A percentile compares a stretch with the other conserved stretches of the same genome.
Conservation (phyloP, 2,113 vertebrate genomes). For the Bombycilla garrulus region DNA sequence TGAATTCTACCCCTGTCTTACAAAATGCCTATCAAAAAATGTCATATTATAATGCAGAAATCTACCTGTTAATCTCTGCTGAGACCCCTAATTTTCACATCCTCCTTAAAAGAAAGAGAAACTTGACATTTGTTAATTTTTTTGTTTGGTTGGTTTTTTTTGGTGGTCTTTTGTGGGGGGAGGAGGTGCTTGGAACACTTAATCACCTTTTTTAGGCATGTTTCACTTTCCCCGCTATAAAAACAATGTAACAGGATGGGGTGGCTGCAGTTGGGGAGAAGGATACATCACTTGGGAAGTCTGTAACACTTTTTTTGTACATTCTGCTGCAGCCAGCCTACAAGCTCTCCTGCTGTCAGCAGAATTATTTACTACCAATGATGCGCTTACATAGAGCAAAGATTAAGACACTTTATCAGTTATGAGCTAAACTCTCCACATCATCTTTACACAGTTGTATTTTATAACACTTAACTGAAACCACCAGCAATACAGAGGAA, state of each 20-base stretch:
- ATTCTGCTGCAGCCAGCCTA: not conserved
- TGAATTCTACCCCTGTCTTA: not conserved
- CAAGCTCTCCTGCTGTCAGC: not conserved
- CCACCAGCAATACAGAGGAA: not conserved
- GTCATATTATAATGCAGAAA: not conserved
- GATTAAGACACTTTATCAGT: not conserved
- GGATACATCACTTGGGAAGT: not conserved
- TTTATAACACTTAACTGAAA: not conserved
- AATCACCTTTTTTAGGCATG: not conserved
- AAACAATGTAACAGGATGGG: not conserved
- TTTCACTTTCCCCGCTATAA: not conserved
- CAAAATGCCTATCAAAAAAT: not conserved
- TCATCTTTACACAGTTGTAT: not conserved
- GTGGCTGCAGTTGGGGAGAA: not conserved
- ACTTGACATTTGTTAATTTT: not conserved
- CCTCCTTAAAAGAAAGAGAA: not conserved
- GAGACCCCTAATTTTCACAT: not conserved
- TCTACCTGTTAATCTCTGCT: not conserved
- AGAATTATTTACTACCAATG: not conserved
- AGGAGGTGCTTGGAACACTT: accelerated
- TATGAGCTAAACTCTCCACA: not conserved
- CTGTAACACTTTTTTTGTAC: not conserved
- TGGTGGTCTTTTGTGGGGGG: accelerated
- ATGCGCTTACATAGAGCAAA: not conserved
- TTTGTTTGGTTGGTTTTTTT: not conserved